phyloP scores from a whole-genome alignment of 2,888 invertebrate species.

The Volucella inflata region DNA sequence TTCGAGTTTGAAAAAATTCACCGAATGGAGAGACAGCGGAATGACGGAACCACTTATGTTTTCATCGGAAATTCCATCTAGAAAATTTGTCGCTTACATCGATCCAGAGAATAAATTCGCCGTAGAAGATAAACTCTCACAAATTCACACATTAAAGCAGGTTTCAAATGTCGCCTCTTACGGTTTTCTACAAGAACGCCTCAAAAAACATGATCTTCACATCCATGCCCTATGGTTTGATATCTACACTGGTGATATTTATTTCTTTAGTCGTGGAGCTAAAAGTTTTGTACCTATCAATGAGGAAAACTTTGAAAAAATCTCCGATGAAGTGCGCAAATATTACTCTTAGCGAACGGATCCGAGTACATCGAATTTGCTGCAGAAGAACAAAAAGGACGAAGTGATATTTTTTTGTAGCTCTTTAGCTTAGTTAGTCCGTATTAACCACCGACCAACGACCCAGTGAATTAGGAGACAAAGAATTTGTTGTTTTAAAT shows the following conservation, averaged over 20 bases:
- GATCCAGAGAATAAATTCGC: slow-evolving; percentile 95
- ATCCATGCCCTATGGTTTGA: slow-evolving; percentile 99
- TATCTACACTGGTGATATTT: slow-evolving; percentile 97
- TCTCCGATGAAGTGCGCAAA: slow-evolving; percentile 90
- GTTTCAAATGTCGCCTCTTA: slow-evolving; percentile 96
- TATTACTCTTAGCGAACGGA: slow-evolving; percentile 88
- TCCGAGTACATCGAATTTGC: not conserved
- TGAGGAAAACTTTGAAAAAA: slow-evolving; percentile 90
- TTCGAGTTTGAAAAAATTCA: slow-evolving; percentile 92
- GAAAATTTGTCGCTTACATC: slow-evolving; percentile 96
- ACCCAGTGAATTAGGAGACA: slow-evolving; percentile 39
- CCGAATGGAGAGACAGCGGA: slow-evolving; percentile 86
- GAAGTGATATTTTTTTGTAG: slow-evolving; percentile 60
- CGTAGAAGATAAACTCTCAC: slow-evolving; percentile 96
- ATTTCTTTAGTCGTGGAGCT: slow-evolving; percentile 94
- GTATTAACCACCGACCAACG: slow-evolving; percentile 17
- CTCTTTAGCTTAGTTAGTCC: slow-evolving; percentile 40
- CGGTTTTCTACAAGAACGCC: slow-evolving; percentile 92
- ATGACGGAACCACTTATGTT: slow-evolving; percentile 91
- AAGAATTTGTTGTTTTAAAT: slow-evolving; percentile 37
- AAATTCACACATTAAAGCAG: slow-evolving; percentile 96
- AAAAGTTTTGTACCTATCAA: slow-evolving; percentile 94
- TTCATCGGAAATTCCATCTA: slow-evolving; percentile 93
- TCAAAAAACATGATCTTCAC: slow-evolving; percentile 92
- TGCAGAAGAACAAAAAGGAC: not conserved